These are phyloP conservation scores for Papilio helenus DNA, from an alignment of 1,140 invertebrate species.

Conservation along the genomic window DNA sequence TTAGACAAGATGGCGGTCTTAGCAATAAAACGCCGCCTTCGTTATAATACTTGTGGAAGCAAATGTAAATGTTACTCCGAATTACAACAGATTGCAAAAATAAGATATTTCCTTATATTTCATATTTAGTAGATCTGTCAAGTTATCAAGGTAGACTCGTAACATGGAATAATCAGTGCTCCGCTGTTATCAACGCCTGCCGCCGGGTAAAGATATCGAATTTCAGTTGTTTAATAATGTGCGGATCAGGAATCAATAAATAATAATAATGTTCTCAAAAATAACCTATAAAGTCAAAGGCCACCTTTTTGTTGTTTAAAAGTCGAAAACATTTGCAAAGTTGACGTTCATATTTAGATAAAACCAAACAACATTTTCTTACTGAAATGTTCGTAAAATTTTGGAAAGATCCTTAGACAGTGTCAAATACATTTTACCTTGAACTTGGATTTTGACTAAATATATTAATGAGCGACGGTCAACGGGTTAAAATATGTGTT, in stretches of 20 bases:
- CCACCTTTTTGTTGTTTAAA: background rate
- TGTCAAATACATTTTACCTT: no score
- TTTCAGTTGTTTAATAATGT: background rate
- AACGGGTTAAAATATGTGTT: no score
- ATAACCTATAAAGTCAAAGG: no score
- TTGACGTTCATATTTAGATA: background rate
- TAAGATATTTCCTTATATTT: background rate
- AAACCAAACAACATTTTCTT: background rate
- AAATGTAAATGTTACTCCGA: no score
- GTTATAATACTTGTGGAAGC: background rate
- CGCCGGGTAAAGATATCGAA: background rate
- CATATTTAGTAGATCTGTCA: background rate
- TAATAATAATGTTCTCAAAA: no score
- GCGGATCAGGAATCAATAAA: background rate
- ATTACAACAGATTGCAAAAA: background rate
- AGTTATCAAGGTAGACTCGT: slow-evolving; percentile 2
- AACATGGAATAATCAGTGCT: background rate
- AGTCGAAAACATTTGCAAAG: background rate
- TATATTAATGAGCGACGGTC: no score
- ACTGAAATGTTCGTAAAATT: no score
- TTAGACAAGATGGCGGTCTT: background rate
- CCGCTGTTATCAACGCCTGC: background rate
- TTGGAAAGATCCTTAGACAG: no score
- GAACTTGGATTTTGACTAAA: no score
- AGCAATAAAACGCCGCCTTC: background rate